These are phyloP conservation scores for Eptesicus fuscus DNA, from an alignment of 2,113 vertebrate species.

Conservation along the genomic window DNA sequence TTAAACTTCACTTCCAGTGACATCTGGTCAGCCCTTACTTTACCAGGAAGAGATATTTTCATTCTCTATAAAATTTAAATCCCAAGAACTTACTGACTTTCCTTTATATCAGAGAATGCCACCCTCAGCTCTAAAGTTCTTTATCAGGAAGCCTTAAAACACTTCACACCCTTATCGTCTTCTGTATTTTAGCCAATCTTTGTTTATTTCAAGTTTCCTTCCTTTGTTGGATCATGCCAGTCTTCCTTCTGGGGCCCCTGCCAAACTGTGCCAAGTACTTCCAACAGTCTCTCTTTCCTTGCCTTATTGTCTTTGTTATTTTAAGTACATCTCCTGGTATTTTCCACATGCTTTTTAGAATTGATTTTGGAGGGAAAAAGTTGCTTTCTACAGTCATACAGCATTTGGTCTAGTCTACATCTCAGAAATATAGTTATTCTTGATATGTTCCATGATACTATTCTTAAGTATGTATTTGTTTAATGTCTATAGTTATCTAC, in stretches of 20 bases:
- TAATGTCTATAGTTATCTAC: not conserved
- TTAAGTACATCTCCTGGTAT: not conserved
- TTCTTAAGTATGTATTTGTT: slow-evolving; percentile 37
- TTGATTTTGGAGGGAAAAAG: not conserved
- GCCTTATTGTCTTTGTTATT: not conserved
- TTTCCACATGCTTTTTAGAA: slow-evolving; percentile 3
- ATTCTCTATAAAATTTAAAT: not conserved
- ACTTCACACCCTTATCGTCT: slow-evolving; percentile 52
- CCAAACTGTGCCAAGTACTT: slow-evolving; percentile 29
- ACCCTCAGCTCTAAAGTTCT: not conserved
- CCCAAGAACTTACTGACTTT: not conserved
- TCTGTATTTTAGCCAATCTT: slow-evolving; percentile 47
- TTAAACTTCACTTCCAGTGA: not conserved
- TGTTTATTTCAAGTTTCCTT: slow-evolving; percentile 68
- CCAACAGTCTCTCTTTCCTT: not conserved
- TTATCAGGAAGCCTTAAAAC: slow-evolving; percentile 45
- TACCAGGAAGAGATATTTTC: not conserved
- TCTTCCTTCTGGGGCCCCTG: slow-evolving; percentile 42
- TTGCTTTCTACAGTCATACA: not conserved
- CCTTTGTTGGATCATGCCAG: slow-evolving; percentile 19
- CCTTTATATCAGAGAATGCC: not conserved
- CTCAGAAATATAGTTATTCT: slow-evolving; percentile 21
- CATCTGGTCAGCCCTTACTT: not conserved
- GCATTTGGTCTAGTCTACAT: not conserved
- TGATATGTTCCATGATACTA: not conserved